phyloP scores from a whole-genome alignment of 2,797 vertebrate genomes.

The Luscinia luscinia region DNA sequence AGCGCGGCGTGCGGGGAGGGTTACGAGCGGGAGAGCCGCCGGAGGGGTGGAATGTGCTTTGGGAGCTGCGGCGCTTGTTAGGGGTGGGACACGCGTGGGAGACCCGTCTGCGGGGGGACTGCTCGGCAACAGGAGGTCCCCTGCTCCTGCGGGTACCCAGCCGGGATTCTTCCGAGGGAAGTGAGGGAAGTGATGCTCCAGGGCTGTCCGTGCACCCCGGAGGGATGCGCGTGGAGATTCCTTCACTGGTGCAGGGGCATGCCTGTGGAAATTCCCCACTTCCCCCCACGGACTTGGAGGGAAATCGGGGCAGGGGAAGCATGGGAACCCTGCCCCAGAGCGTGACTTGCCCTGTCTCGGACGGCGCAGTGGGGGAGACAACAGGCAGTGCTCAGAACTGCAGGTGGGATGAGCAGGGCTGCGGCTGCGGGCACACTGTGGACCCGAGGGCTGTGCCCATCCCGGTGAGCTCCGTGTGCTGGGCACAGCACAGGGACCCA shows the following conservation, averaged over 20 bases:
- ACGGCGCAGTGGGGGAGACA: not conserved
- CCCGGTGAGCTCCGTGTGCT: not conserved
- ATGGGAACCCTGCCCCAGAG: too few species aligned
- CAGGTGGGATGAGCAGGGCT: not conserved
- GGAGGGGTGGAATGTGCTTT: rapidly evolving
- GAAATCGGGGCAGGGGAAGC: not conserved
- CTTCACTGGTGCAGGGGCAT: not conserved
- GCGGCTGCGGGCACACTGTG: not conserved
- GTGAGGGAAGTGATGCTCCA: not conserved
- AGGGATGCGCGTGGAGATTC: not conserved
- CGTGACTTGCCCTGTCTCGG: not conserved
- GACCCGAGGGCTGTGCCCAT: not conserved
- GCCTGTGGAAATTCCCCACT: too few species aligned
- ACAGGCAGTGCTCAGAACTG: not conserved
- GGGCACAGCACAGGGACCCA: not conserved
- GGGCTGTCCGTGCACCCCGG: rapidly evolving
- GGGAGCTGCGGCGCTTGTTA: not conserved
- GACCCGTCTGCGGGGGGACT: not conserved
- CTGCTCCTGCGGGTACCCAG: not conserved
- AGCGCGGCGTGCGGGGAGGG: too few species aligned
- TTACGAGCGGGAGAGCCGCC: rapidly evolving
- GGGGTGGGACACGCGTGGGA: rapidly evolving
- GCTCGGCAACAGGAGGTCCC: too few species aligned
- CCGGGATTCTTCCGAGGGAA: rapidly evolving
- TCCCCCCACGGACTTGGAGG: not conserved